These are phyloP conservation scores for Chloropsis cyanopogon DNA, from an alignment of 2,113 vertebrate species.

Conservation along the genomic window DNA sequence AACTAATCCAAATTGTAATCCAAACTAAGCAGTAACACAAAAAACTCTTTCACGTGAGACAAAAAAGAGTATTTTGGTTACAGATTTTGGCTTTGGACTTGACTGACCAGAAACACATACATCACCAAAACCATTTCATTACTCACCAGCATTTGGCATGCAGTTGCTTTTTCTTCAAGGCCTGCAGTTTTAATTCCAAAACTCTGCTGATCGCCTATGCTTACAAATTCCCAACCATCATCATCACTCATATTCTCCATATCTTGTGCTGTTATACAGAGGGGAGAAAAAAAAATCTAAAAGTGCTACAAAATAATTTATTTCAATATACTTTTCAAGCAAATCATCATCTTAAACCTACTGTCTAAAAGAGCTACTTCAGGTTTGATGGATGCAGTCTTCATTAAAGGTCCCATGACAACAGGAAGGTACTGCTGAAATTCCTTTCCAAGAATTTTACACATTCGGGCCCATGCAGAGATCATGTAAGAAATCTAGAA, in stretches of 20 bases:
- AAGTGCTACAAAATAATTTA: neutral
- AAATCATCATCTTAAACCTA: constrained; percentile 68
- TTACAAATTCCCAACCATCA: constrained; percentile 98
- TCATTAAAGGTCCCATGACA: constrained; percentile 99
- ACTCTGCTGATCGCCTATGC: constrained; percentile 97
- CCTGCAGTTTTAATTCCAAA: constrained; percentile 99
- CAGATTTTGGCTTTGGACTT: neutral
- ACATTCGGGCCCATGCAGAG: constrained; percentile 98
- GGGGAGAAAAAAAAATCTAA: neutral
- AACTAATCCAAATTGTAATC: neutral
- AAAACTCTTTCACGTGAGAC: neutral
- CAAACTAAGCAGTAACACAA: neutral
- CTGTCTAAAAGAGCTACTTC: constrained; percentile 98
- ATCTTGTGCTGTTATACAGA: constrained; percentile 84
- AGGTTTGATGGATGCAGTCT: constrained; percentile 97
- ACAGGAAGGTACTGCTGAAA: constrained; percentile 98
- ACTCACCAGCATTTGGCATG: constrained; percentile 97
- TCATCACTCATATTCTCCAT: constrained; percentile 99
- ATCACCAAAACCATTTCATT: neutral
- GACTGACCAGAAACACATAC: neutral
- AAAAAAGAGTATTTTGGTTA: neutral
- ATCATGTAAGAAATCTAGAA: constrained; percentile 98
- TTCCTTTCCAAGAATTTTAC: constrained; percentile 98
- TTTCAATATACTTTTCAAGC: neutral
- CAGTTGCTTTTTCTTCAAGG: constrained; percentile 97